Evolutionary conservation across 1,140 invertebrate genomes (phyloP), one percentile per base, ranked within the genome.

Genomic region (Tribolium castaneum): DNA sequence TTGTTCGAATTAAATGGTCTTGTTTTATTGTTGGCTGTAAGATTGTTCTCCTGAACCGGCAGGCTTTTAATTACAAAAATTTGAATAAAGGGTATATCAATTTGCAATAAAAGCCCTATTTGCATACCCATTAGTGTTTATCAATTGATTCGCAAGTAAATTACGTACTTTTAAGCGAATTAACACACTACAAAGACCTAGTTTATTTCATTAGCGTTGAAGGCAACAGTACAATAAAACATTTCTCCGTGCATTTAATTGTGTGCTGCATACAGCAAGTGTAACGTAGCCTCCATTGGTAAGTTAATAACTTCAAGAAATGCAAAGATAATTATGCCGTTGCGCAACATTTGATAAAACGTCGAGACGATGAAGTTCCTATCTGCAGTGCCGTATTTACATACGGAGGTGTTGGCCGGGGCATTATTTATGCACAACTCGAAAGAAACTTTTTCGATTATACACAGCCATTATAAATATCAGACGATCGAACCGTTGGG

Each of bases 391-490:
- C 34, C 25, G 59, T 30, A 35, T 66, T 35, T 66, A 66, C 59
- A 66, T 66, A 66, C n/a, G 19, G 5, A 34, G 6, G 71, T n/a
- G 39, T 45, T 45, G 39, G 0, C n/a, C n/a, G 35, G 6, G 51
- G 14, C 34, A 22, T 77, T 77, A 71, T 71, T 77, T 77, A 77
- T 77, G 62, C 73, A 56, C 14, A 70, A 59, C 9, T 39, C 13
- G 62, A 49, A 34, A 22, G 30, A 77, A 80, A 80, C 30, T 80
- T 77, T 80, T 80, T 80, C 78, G 75, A 80, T 80, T 80, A 77
- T 34, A 16, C 71, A 34, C 30, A 52, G 75, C 49, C 75, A 77
- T 80, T 80, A 80, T 80, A 80, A 80, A 80, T 80, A 80, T 80
- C 70, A 13, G 76, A 10, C 52, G 73, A 80, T 80, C 78, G 78